Conservation (phyloP, 2,888 invertebrate genomes). For the Ophion slaviceki region DNA sequence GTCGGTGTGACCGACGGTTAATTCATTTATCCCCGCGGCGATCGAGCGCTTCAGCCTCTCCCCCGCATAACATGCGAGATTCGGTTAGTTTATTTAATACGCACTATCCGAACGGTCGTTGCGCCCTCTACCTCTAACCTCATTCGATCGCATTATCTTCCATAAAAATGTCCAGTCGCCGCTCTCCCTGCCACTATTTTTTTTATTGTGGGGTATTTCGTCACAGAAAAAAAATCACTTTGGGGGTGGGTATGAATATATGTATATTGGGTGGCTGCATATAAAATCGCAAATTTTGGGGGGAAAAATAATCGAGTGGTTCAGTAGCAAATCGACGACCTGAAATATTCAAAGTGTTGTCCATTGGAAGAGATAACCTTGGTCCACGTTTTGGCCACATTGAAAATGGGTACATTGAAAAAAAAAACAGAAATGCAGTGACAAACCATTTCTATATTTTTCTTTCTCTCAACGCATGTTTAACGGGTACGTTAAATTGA, state of each 20-base stretch:
- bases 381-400: too few relatives aligned
- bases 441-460: too few relatives aligned
- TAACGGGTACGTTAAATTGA: too few relatives aligned
- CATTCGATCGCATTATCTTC: not conserved
- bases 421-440: too few relatives aligned
- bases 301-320: too few relatives aligned
- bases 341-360: too few relatives aligned
- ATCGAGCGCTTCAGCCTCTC: slow-evolving; percentile 5
- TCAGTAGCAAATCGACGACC: too few relatives aligned
- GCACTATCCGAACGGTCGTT: not conserved
- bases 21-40: slow-evolving; percentile 18
- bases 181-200: not conserved
- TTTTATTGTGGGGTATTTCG: not conserved
- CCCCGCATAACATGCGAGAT: not conserved
- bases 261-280: not conserved
- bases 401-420: too few relatives aligned
- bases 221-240: not conserved
- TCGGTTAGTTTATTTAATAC: slow-evolving; percentile 14
- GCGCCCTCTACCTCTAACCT: not conserved
- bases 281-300: not conserved
- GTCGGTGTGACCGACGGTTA: slow-evolving; percentile 12
- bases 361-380: too few relatives aligned
- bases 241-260: not conserved
- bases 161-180: not conserved
- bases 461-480: too few relatives aligned